Conservation (phyloP, 2,888 invertebrate species). For the Urechis unicinctus region DNA sequence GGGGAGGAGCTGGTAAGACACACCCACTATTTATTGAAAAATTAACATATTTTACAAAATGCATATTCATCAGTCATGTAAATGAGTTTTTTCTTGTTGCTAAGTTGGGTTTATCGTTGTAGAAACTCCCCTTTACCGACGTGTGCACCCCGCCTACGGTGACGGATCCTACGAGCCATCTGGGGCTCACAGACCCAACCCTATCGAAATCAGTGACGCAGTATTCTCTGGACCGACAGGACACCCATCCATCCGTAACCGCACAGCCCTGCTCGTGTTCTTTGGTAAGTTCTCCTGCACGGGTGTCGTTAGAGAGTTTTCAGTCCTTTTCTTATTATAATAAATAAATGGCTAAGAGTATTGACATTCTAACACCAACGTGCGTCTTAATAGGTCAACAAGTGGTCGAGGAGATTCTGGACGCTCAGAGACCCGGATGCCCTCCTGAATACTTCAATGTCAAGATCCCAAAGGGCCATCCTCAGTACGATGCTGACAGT, state of each 20-base stretch:
- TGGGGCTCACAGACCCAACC: slow-evolving; percentile 55
- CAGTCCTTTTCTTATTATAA: neutral
- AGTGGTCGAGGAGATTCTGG: slow-evolving; percentile 61
- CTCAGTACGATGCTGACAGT: slow-evolving; percentile 38
- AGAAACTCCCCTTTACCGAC: slow-evolving; percentile 57
- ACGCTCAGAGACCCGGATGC: slow-evolving; percentile 59
- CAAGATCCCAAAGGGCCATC: slow-evolving; percentile 53
- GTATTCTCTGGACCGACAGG: slow-evolving; percentile 51
- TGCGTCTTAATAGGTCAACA: slow-evolving; percentile 54
- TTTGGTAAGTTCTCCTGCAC: slow-evolving; percentile 53
- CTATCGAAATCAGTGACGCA: slow-evolving; percentile 54
- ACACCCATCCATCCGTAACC: slow-evolving; percentile 53
- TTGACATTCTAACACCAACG: neutral
- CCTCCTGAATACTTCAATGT: slow-evolving; percentile 61
- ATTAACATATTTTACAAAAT: neutral
- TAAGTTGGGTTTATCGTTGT: slow-evolving; percentile 1
- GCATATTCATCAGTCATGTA: too few species aligned
- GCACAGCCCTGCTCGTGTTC: slow-evolving; percentile 58
- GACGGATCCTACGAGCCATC: slow-evolving; percentile 58
- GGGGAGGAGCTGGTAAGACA: slow-evolving; percentile 51
- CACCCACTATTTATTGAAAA: neutral
- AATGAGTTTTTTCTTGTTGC: too few species aligned
- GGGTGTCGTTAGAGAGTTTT: too few species aligned
- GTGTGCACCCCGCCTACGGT: slow-evolving; percentile 56
- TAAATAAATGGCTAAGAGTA: neutral